These are phyloP conservation scores for Erpobdella octoculata DNA, from an alignment of 2,888 invertebrate species.

Conservation along the genomic window DNA sequence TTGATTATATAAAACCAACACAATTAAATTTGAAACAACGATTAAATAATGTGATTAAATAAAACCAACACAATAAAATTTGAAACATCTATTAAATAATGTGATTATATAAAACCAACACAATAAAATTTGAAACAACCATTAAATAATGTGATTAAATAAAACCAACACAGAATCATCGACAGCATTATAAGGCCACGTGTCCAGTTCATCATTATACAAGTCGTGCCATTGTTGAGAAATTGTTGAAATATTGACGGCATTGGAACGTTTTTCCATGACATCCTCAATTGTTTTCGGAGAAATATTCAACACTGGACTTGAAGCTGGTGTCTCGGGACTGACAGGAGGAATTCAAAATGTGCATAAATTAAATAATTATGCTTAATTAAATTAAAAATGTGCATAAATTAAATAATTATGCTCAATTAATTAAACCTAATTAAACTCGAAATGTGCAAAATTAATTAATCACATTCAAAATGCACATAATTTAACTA, in stretches of 20 bases:
- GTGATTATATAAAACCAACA: background rate
- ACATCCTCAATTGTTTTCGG: conserved; percentile 43
- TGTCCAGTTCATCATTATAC: conserved; percentile 1
- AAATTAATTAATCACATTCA: background rate
- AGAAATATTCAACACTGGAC: conserved; percentile 46
- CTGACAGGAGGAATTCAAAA: conserved; percentile 31
- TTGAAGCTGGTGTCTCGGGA: conserved; percentile 41
- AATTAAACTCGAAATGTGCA: background rate
- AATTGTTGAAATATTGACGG: background rate
- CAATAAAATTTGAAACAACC: too few relatives aligned
- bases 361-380: background rate
- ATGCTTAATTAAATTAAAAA: background rate
- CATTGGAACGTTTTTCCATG: background rate
- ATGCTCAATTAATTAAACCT: too few relatives aligned
- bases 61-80: too few relatives aligned
- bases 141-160: too few relatives aligned
- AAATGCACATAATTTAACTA: too few relatives aligned
- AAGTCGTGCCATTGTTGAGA: background rate
- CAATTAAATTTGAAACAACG: too few relatives aligned
- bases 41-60: too few relatives aligned
- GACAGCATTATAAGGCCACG: conserved; percentile 21
- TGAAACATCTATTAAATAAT: too few relatives aligned
- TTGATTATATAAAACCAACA: too few relatives aligned
- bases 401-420: background rate
- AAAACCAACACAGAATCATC: conserved; percentile 19